These are phyloP conservation scores for Drosophila aff. DNA, from an alignment of 1,140 invertebrate genomes.

Conservation along the genomic window DNA sequence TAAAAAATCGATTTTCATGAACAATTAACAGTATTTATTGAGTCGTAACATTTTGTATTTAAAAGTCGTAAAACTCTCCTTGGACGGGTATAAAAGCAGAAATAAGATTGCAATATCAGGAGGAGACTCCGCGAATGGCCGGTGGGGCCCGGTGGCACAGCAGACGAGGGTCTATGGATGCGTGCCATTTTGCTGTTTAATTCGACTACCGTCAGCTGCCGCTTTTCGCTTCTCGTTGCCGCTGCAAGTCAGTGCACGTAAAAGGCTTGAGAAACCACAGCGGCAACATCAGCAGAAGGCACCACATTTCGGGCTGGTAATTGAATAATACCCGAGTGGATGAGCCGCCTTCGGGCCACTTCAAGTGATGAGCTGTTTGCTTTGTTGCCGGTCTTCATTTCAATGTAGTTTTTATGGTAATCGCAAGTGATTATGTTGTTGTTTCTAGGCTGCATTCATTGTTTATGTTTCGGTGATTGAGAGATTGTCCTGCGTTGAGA, in stretches of 20 bases:
- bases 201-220: slow-evolving; percentile 75
- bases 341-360: slow-evolving; percentile 33
- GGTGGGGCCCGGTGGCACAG: not conserved
- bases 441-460: not conserved
- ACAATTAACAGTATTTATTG: not conserved
- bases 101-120: slow-evolving; percentile 55
- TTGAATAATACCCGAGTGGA: slow-evolving; percentile 70
- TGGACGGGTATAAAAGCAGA: slow-evolving; percentile 8
- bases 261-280: slow-evolving; percentile 63
- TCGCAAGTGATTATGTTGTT: slow-evolving; percentile 36
- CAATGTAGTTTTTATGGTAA: slow-evolving; percentile 53
- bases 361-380: slow-evolving; percentile 39
- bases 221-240: slow-evolving; percentile 30
- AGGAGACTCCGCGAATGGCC: slow-evolving; percentile 11
- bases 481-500: slow-evolving; percentile 1
- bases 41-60: not conserved
- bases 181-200: slow-evolving; percentile 78
- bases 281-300: slow-evolving; percentile 31
- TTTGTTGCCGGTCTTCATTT: slow-evolving; percentile 46
- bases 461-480: not conserved
- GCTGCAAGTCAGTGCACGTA: slow-evolving; percentile 63
- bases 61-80: slow-evolving; percentile 22
- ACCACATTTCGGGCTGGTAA: slow-evolving; percentile 57
- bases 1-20: not conserved
- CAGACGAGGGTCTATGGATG: slow-evolving; percentile 61